Conservation (phyloP, 2,888 invertebrate genomes). For the Noctuana brunneofusca region DNA sequence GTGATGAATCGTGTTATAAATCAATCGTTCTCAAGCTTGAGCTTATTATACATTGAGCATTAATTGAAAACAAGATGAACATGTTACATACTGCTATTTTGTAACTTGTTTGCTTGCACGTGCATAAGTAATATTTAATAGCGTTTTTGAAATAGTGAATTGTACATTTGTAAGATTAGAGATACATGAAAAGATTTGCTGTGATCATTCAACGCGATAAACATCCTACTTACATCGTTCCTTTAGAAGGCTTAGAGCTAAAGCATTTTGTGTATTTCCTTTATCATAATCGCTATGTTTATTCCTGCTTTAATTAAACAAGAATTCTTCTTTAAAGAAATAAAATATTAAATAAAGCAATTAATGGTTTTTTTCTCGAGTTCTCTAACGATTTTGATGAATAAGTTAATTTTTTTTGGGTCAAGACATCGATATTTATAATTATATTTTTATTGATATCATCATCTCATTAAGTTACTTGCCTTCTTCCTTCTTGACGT, state of each 20-base stretch:
- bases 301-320: too few relatives aligned
- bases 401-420: too few relatives aligned
- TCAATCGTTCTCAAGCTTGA: neutral
- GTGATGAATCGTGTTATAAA: neutral
- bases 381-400: too few relatives aligned
- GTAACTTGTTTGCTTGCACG: slow-evolving; percentile 3
- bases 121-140: slow-evolving; percentile 23
- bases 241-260: neutral
- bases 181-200: slow-evolving; percentile 12
- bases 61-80: slow-evolving; percentile 11
- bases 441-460: too few relatives aligned
- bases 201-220: slow-evolving; percentile 4
- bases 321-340: too few relatives aligned
- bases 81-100: neutral
- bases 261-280: neutral
- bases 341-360: too few relatives aligned
- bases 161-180: slow-evolving; percentile 14
- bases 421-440: too few relatives aligned
- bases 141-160: slow-evolving; percentile 19
- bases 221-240: neutral
- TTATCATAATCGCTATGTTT: too few relatives aligned
- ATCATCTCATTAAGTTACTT: too few relatives aligned
- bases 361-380: too few relatives aligned
- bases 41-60: neutral
- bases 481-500: too few relatives aligned